Conservation (phyloP, 2,888 invertebrate species). For the Thysanoteuthis rhombus region DNA sequence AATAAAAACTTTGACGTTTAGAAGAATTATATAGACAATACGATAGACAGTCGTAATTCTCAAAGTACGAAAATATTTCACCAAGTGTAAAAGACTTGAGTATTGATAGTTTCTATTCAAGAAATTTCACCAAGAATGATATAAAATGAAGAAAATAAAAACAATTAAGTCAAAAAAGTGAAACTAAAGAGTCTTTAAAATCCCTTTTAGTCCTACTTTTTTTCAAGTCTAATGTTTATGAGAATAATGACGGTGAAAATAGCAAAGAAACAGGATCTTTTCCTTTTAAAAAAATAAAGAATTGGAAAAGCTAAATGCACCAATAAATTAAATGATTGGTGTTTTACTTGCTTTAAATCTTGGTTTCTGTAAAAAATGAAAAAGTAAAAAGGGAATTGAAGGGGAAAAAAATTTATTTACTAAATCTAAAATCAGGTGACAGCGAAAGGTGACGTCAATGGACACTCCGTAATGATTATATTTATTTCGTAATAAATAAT, state of each 20-base stretch:
- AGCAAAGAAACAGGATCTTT: background rate
- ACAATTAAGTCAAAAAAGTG: no score
- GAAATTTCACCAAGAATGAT: no score
- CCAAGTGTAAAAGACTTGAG: background rate
- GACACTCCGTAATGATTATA: background rate
- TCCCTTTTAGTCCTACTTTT: no score
- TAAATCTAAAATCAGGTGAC: background rate
- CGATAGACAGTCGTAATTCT: background rate
- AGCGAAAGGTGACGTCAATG: background rate
- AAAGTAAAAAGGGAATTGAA: background rate
- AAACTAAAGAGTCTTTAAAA: no score
- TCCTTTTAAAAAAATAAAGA: background rate
- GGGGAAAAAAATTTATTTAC: background rate
- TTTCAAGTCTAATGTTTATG: no score
- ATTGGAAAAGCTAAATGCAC: background rate
- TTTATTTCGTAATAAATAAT: background rate
- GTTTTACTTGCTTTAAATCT: background rate
- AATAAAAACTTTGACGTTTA: no score
- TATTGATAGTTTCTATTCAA: background rate
- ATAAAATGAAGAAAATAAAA: no score
- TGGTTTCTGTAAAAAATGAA: background rate
- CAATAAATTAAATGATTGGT: background rate
- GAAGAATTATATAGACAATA: no score
- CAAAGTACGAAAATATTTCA: background rate
- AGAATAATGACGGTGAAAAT: no score